Percentiles rank a stretch among this genome's conserved stretches.
Conservation (phyloP, 2,888 invertebrate genomes). For the Himalopsyche tibetana region DNA sequence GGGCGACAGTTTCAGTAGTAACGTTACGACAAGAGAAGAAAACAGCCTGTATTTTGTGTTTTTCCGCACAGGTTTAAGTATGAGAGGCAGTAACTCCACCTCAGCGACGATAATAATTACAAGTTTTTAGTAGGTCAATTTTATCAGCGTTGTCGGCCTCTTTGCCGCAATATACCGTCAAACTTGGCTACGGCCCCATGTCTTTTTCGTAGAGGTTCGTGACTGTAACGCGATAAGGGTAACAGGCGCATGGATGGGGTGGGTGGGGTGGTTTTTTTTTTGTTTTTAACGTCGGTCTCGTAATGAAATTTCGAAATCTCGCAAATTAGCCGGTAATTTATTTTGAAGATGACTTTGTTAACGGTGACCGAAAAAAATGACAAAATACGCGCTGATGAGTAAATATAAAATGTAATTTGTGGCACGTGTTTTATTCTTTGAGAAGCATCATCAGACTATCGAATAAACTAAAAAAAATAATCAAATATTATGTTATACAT, state of each 20-base stretch:
- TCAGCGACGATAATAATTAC: background rate
- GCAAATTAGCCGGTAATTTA: background rate
- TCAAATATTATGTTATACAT: too few species aligned
- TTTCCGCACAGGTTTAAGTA: background rate
- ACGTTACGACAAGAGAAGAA: background rate
- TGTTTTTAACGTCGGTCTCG: background rate
- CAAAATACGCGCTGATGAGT: too few species aligned
- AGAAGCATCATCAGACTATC: too few species aligned
- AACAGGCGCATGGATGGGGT: background rate
- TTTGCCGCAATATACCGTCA: background rate
- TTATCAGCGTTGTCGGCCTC: constrained; percentile 3
- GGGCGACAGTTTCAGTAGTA: too few species aligned
- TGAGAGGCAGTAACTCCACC: constrained; percentile 2
- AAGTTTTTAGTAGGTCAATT: constrained; percentile 34
- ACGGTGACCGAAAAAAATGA: background rate
- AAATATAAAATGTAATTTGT: too few species aligned
- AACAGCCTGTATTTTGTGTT: constrained; percentile 14
- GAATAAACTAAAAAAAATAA: too few species aligned
- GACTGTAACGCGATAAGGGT: constrained; percentile 1
- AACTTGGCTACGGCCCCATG: background rate
- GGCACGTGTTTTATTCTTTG: too few species aligned
- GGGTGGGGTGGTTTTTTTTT: background rate
- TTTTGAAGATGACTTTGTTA: background rate
- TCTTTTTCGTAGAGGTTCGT: background rate
- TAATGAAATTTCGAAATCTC: constrained; percentile 2